Percentiles rank a stretch among this genome's conserved stretches.
phyloP scores from a whole-genome alignment of 2,113 vertebrate species.

The Todiramphus saurophagus region DNA sequence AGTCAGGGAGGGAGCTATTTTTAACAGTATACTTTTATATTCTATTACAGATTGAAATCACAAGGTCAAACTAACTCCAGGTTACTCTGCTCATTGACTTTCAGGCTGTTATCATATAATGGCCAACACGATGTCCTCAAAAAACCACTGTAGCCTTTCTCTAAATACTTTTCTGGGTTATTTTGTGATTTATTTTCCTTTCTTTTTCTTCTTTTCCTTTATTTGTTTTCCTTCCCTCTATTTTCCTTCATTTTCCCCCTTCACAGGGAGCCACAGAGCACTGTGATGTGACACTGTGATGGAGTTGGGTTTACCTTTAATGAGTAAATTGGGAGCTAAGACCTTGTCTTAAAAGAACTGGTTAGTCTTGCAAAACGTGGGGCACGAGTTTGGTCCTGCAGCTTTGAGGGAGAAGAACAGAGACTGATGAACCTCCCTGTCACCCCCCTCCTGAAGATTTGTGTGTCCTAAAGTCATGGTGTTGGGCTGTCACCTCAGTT shows the following conservation, averaged over 20 bases:
- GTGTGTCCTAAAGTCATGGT: neutral
- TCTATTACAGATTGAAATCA: neutral
- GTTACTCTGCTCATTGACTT: neutral
- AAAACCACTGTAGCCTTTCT: neutral
- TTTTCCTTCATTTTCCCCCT: neutral
- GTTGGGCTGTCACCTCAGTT: neutral
- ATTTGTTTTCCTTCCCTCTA: neutral
- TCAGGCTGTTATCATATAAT: neutral
- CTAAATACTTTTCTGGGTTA: neutral
- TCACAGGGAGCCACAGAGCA: rapidly evolving
- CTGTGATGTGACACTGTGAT: neutral
- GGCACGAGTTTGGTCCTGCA: neutral
- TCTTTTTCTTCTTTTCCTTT: neutral
- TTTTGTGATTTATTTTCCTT: neutral
- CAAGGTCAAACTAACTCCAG: neutral
- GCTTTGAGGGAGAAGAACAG: neutral
- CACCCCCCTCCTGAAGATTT: neutral
- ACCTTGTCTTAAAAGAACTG: neutral
- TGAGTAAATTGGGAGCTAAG: neutral
- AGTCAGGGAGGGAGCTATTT: neutral
- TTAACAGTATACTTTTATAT: neutral
- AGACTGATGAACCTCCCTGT: neutral
- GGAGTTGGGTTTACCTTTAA: neutral
- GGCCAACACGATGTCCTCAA: neutral
- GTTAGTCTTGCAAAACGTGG: rapidly evolving